Conservation (phyloP, 2,797 vertebrate species). For the Catostomus latipinnis region DNA sequence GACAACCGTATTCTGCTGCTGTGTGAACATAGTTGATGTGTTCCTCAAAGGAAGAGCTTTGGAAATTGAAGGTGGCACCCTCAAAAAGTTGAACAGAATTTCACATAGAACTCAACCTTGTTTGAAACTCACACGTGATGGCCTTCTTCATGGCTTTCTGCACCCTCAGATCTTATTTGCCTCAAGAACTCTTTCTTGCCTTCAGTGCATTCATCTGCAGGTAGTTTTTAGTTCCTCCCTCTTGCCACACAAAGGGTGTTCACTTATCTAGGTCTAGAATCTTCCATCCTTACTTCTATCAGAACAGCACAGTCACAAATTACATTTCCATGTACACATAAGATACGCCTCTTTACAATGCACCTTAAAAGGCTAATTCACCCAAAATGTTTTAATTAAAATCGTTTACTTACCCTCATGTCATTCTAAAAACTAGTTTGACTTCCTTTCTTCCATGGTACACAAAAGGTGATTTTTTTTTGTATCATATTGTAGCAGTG, state of each 20-base stretch:
- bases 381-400: no score
- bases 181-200: conserved; percentile 17
- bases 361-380: no score
- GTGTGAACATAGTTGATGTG: no score
- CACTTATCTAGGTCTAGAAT: background rate
- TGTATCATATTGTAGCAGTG: no score
- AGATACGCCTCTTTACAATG: background rate
- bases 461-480: no score
- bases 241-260: background rate
- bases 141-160: conserved; percentile 18
- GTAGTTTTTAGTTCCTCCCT: background rate
- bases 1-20: no score
- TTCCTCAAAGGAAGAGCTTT: conserved; percentile 1
- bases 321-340: background rate
- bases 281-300: background rate
- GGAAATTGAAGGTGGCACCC: conserved; percentile 17
- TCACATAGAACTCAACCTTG: conserved; percentile 1
- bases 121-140: background rate
- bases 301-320: conserved; percentile 5
- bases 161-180: conserved; percentile 21
- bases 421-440: no score
- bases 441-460: no score
- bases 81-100: conserved; percentile 3
- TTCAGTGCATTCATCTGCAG: conserved; percentile 8
- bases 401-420: no score